Base-by-base conservation (phyloP, 2,113 vertebrate genomes). In the Paramisgurnus dabryanus region DNA sequence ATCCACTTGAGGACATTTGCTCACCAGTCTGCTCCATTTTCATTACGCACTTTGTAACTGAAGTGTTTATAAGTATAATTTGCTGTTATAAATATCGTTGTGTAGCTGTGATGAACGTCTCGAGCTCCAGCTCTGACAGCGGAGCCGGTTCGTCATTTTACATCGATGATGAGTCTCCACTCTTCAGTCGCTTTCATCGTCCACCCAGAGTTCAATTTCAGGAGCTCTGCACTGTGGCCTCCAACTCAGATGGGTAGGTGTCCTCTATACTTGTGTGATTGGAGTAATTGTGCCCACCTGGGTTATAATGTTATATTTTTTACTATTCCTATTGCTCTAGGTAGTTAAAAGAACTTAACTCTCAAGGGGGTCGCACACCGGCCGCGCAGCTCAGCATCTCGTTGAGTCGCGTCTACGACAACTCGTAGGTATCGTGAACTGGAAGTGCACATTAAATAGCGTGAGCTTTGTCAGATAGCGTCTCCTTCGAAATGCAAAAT, bases 191-290 rank as follows among this genome's bases (percentile, higher is more conserved):
- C 22, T 87, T 84, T 0, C 79, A 61, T 8, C 94, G 91, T 73
- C 72, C 39, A 47, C 87, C 75, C 4, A 93, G 91, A 71, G 90
- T 98, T 72, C 83, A 50, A 40, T 98, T 98, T 87, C 47, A 97
- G 85, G 95, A 96, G 72, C 90, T 97, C 49, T 91, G 95, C 76
- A 95, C 83, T 55, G 92, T 97, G 2, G 94, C 94, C 1, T 95
- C 95, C 4, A 94, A 93, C 1, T 95, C 95, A 1, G 80, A 88
- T 47, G 86, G 91, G 92, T 93, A 2, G 11, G 40, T 50, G 47
- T 39, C 0, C 65, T 7, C 88, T 72, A 10, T 57, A 18, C 27
- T 39, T 15, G 4, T 7, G 7, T 15, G 12, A 34, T 34, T 34
- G 27, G 27, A 34, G 27, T 34, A 34, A 34, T 3, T 34, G 27